These are phyloP conservation scores for Clanis bilineata DNA, from an alignment of 2,888 invertebrate genomes.

Conservation along the genomic window DNA sequence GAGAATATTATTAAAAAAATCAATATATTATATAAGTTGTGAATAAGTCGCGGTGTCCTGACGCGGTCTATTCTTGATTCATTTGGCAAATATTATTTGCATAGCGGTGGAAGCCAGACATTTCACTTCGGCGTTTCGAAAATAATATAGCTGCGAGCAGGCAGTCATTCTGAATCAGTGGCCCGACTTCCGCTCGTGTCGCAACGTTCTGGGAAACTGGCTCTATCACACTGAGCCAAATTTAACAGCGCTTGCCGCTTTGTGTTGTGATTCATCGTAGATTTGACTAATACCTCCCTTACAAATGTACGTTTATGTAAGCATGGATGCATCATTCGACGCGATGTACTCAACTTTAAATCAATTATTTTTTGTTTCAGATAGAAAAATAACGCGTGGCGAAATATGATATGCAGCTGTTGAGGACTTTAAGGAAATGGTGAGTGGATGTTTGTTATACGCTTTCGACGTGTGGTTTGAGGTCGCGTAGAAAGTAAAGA, in stretches of 20 bases:
- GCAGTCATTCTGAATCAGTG: slow-evolving; percentile 59
- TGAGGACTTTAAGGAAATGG: slow-evolving; percentile 42
- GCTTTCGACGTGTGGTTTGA: slow-evolving; percentile 16
- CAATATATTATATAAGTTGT: no score
- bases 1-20: no score
- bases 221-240: slow-evolving; percentile 34
- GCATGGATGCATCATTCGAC: slow-evolving; percentile 11
- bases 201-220: slow-evolving; percentile 55
- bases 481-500: slow-evolving; percentile 15
- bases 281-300: slow-evolving; percentile 17
- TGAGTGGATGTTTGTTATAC: slow-evolving; percentile 36
- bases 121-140: slow-evolving; percentile 47
- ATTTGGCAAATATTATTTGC: not conserved
- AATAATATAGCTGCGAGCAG: slow-evolving; percentile 41
- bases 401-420: slow-evolving; percentile 40
- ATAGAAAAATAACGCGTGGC: slow-evolving; percentile 20
- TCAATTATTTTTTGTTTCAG: slow-evolving; percentile 36
- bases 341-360: slow-evolving; percentile 19
- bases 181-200: slow-evolving; percentile 55
- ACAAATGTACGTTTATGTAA: slow-evolving; percentile 3
- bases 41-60: no score
- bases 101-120: slow-evolving; percentile 17
- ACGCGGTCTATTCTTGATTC: not conserved
- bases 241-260: slow-evolving; percentile 21
- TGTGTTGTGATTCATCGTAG: slow-evolving; percentile 50